Base-by-base conservation (phyloP, 2,888 invertebrate species). In the Eupithecia subumbrata region DNA sequence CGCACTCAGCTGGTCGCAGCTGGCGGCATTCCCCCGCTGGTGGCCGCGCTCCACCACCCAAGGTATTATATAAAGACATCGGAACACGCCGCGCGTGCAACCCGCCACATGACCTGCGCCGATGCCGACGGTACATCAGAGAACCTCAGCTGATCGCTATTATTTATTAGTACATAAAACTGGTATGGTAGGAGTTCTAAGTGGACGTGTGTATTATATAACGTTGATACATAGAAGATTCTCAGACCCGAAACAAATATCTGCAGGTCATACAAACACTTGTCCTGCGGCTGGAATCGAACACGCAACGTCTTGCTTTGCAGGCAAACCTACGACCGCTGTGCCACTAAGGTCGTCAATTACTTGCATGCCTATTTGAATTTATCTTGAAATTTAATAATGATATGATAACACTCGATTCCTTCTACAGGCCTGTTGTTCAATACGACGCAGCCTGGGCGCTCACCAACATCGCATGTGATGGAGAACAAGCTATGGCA, bases 381-480 rank as follows among this genome's bases (percentile, higher is more conserved):
- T 40, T 40, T 40, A 12, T 40, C 12, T n/a, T 12, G 40, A 40
- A 1, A 40, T 12, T 43, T 43, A 5, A 14, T 14, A 43, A 16
- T 43, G 4, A 3, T 12, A 16, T 43, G 2, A 14, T 43, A 43
- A 43, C 43, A 45, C 16, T 52, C 5, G 7, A n/a, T n/a, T 52
- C 7, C 66, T n/a, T 78, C 92, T 94, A 0, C 87, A 98, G 97
- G 81, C 91, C 96, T 0, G 95, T 96, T 70, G 92, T 98, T 1
- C 98, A 99, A 90, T 99, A 99, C 92, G 99, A 99, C 92, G 97
- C 99, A 0, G 97, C 99, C 0, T 99, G 99, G 99, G 99, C 99
- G 0, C 92, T 99, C 74, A 99, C 99, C 37, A 99, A 99, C 88
- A 98, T 99, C 73, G 99, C 99, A 0, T 99, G 99, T 12, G 98